These are phyloP conservation scores for Lamellibrachia columna DNA, from an alignment of 2,888 invertebrate genomes.

Conservation along the genomic window DNA sequence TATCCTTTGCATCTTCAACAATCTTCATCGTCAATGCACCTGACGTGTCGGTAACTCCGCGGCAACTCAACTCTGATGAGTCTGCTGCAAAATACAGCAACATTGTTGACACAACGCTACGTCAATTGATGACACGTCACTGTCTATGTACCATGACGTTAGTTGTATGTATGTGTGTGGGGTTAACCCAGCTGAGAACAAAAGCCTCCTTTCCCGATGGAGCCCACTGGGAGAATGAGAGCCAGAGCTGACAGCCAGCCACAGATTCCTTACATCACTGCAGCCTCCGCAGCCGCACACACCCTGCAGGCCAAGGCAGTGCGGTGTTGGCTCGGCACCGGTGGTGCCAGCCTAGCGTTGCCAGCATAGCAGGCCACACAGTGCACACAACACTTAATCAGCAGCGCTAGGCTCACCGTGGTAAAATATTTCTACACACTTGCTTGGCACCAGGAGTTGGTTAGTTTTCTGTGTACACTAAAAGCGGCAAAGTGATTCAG, in stretches of 20 bases:
- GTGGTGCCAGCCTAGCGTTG: not conserved
- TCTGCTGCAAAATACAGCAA: constrained; percentile 16
- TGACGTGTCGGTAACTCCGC: not conserved
- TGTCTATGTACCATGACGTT: not conserved
- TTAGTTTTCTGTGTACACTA: not conserved
- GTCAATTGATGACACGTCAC: not conserved
- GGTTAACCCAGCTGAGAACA: not conserved
- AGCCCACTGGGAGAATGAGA: not conserved
- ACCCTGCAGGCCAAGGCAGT: not conserved
- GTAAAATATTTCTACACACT: not conserved
- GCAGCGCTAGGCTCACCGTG: not conserved
- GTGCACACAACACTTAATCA: not conserved
- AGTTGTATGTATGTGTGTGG: not conserved
- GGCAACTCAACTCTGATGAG: not conserved
- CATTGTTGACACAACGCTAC: constrained; percentile 5
- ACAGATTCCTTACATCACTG: not conserved
- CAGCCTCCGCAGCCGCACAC: not conserved
- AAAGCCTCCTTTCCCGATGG: not conserved
- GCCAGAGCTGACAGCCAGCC: not conserved
- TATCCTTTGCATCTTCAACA: not conserved
- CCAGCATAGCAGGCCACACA: not conserved
- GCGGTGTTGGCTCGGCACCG: not conserved
- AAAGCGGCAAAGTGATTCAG: not conserved
- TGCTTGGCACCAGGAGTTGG: not conserved
- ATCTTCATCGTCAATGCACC: not conserved